Evolutionary conservation across 2,797 vertebrate genomes (phyloP).

Genomic region (Cryptoblepharus egeriae): DNA sequence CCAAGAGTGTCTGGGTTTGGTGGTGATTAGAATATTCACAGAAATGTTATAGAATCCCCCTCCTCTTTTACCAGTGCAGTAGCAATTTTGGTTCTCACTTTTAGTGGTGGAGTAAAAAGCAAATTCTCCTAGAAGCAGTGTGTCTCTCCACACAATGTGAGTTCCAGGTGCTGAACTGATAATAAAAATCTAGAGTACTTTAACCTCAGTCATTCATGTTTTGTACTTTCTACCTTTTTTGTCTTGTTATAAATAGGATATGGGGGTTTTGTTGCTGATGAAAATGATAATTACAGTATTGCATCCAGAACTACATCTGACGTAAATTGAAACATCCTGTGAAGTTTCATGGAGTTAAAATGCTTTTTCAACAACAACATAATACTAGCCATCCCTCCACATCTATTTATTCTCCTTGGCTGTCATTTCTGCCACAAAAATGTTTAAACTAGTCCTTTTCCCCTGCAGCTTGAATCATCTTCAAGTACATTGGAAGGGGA

Average conservation of each 20-base stretch:
- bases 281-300: not conserved
- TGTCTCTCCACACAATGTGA: too few relatives aligned
- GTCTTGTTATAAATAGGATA: not conserved
- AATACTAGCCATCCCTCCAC: not conserved
- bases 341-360: not conserved
- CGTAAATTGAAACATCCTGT: not conserved
- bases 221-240: not conserved
- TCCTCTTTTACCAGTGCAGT: too few relatives aligned
- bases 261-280: not conserved
- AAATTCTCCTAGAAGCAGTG: too few relatives aligned
- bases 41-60: too few relatives aligned
- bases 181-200: too few relatives aligned
- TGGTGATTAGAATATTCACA: too few relatives aligned
- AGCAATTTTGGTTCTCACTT: too few relatives aligned
- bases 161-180: too few relatives aligned
- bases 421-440: not conserved
- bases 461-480: slow-evolving; percentile 28
- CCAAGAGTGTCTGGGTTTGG: too few relatives aligned
- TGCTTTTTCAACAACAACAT: slow-evolving; percentile 26
- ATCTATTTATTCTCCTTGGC: slow-evolving; percentile 19
- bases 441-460: slow-evolving; percentile 29
- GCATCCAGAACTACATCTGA: not conserved
- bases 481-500: slow-evolving; percentile 39
- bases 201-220: not conserved
- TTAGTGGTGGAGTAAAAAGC: too few relatives aligned